Percentiles rank a stretch among this genome's conserved stretches.
Evolutionary conservation across 2,797 vertebrate genomes (phyloP).

Genomic region (Gymnoscopelus braueri): DNA sequence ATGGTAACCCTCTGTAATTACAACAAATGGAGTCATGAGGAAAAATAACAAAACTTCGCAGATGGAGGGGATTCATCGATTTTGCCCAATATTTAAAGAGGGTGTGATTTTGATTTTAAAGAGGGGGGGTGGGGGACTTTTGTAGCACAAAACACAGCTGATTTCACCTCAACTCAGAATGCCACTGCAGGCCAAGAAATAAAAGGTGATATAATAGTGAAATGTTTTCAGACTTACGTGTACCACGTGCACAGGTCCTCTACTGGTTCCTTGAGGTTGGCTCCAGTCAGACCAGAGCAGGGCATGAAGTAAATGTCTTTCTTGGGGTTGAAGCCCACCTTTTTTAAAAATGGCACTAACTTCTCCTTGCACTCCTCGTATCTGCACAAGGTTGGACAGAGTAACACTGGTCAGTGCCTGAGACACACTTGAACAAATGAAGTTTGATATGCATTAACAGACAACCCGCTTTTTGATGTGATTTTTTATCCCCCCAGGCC

Average conservation of each 20-base stretch:
- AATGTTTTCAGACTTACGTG: conserved; percentile 81
- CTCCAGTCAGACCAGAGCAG: conserved; percentile 95
- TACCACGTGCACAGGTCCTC: conserved; percentile 96
- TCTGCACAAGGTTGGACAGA: conserved; percentile 62
- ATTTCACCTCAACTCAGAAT: background rate
- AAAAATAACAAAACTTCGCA: background rate
- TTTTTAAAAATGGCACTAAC: conserved; percentile 98
- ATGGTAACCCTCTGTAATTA: conserved; percentile 90
- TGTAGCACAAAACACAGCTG: background rate
- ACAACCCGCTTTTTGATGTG: no score
- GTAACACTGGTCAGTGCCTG: no score
- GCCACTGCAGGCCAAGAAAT: background rate
- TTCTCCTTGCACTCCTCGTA: conserved; percentile 99
- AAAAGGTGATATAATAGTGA: background rate
- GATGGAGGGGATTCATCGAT: no score
- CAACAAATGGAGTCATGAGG: conserved; percentile 4
- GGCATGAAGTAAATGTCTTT: conserved; percentile 99
- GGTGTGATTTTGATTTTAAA: conserved; percentile 5
- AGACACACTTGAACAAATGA: no score
- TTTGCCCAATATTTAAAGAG: no score
- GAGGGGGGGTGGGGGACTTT: background rate
- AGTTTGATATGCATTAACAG: no score
- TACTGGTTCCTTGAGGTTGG: conserved; percentile 94
- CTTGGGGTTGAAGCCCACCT: conserved; percentile 98
- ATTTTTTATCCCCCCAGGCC: no score